phyloP scores from a whole-genome alignment of 2,113 vertebrate genomes.

The Hassar affinis region DNA sequence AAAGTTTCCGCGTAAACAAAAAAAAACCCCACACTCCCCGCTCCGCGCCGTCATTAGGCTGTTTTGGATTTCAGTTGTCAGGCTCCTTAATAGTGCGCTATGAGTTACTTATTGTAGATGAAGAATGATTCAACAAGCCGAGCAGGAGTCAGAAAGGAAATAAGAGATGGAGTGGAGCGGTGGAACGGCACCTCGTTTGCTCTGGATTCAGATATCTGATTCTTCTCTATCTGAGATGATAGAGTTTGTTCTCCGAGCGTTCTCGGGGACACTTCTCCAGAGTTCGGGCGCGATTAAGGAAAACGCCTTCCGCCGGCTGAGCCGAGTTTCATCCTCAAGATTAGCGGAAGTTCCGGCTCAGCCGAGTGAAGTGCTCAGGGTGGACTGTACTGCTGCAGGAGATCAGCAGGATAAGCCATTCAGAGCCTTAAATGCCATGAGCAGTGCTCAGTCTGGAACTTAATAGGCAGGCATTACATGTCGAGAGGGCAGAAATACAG shows the following conservation, averaged over 20 bases:
- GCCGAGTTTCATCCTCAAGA: background rate
- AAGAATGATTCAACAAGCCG: no score
- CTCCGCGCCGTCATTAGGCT: background rate
- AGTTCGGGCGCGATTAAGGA: background rate
- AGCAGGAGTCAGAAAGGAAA: background rate
- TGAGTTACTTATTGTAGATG: background rate
- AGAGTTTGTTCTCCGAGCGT: background rate
- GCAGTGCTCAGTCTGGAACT: background rate
- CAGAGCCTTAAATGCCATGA: background rate
- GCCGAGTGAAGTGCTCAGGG: background rate
- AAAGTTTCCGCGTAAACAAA: background rate
- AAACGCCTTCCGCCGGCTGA: background rate
- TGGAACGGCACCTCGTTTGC: no score
- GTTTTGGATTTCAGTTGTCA: background rate
- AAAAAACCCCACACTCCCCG: background rate
- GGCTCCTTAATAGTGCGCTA: background rate
- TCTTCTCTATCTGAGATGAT: no score
- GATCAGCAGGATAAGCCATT: background rate
- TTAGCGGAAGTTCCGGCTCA: background rate
- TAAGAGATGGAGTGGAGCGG: background rate
- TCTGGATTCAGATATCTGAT: no score
- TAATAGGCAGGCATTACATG: background rate
- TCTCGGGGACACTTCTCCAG: background rate
- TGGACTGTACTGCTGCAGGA: background rate
- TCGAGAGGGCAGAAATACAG: no score